Conservation (phyloP, 2,888 invertebrate genomes). For the Chirona hameri region DNA sequence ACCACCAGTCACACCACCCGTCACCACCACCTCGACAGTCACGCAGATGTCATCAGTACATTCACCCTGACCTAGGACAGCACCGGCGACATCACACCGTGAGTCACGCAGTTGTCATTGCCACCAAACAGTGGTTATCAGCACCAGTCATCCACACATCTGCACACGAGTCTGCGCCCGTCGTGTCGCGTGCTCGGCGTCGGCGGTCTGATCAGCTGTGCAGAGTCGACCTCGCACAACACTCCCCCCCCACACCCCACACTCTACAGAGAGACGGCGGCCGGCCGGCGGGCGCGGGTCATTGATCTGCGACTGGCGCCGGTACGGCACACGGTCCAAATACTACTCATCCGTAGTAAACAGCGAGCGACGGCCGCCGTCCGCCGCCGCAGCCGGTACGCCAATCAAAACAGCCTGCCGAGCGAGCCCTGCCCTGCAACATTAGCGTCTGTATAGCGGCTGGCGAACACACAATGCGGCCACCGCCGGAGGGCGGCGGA, state of each 20-base stretch:
- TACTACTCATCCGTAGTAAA: conserved; percentile 12
- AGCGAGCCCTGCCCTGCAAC: background rate
- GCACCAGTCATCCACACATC: no score
- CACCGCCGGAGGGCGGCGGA: no score
- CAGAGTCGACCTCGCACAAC: no score
- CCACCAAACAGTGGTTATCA: no score
- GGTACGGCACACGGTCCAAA: background rate
- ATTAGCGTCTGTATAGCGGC: background rate
- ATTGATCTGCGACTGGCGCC: background rate
- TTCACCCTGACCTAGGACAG: background rate
- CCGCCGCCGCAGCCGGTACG: background rate
- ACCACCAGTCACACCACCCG: background rate
- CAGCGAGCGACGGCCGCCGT: background rate
- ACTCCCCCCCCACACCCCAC: background rate
- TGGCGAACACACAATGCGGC: background rate
- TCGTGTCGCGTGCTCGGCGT: no score
- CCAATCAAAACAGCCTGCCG: background rate
- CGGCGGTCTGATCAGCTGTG: no score
- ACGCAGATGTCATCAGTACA: background rate
- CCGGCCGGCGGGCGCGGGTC: background rate
- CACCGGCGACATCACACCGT: background rate
- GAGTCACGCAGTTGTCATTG: no score
- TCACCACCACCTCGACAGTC: background rate
- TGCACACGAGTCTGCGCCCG: no score
- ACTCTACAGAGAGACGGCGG: background rate